Percentiles rank a stretch among this genome's conserved stretches.
These are phyloP conservation scores for Mirounga angustirostris DNA, from an alignment of 2,113 vertebrate genomes.

Conservation along the genomic window DNA sequence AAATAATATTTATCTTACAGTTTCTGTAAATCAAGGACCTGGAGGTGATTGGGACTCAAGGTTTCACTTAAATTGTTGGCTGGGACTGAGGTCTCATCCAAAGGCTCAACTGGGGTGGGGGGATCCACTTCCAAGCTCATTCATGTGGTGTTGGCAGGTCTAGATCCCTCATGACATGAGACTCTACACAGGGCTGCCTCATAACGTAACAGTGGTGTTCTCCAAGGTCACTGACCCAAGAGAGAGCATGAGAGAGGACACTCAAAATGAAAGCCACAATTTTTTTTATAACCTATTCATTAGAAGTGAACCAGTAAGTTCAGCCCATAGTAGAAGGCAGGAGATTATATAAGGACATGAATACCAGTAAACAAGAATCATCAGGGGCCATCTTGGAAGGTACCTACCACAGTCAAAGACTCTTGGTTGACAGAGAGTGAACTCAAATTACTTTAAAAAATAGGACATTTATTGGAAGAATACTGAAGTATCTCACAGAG, in stretches of 20 bases:
- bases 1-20: neutral
- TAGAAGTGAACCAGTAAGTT: neutral
- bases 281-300: neutral
- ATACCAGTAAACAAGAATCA: neutral
- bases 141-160: neutral
- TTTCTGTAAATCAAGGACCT: neutral
- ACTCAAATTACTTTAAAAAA: conserved; percentile 14
- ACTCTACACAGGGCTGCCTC: neutral
- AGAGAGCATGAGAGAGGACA: neutral
- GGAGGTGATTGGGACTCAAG: neutral
- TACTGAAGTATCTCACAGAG: neutral
- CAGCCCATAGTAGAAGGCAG: neutral
- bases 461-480: neutral
- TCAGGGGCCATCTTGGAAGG: neutral
- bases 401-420: neutral
- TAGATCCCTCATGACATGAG: neutral
- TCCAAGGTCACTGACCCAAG: neutral
- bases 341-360: neutral
- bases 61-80: neutral
- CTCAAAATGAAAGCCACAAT: neutral
- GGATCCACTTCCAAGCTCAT: neutral
- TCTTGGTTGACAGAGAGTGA: neutral
- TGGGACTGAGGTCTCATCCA: neutral
- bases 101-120: neutral
- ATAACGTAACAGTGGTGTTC: neutral